Conservation (phyloP, 1,140 invertebrate species). For the Papilio helenus region DNA sequence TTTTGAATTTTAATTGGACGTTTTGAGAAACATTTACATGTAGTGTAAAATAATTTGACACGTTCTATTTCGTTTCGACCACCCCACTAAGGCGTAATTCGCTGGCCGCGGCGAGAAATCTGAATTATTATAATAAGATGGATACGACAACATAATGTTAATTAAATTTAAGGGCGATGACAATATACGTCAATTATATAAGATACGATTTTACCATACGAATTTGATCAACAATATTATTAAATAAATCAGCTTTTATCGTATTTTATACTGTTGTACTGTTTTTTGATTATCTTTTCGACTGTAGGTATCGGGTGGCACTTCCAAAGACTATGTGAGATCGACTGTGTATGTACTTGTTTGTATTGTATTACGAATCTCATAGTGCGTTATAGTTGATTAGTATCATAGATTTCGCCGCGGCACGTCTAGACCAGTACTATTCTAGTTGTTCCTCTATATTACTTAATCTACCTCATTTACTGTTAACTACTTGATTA, state of each 20-base stretch:
- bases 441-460: conserved; percentile 53
- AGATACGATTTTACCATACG: conserved; percentile 56
- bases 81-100: conserved; percentile 57
- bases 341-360: conserved; percentile 52
- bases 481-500: conserved; percentile 66
- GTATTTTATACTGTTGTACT: conserved; percentile 37
- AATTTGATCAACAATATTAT: conserved; percentile 41
- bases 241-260: background rate
- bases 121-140: conserved; percentile 48
- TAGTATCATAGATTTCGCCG: conserved; percentile 45
- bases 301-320: conserved; percentile 11
- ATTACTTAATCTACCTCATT: conserved; percentile 70
- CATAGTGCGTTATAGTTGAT: conserved; percentile 51
- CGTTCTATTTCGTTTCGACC: conserved; percentile 70
- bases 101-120: conserved; percentile 64
- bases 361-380: conserved; percentile 63
- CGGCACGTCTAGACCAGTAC: conserved; percentile 51
- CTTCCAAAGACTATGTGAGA: conserved; percentile 40
- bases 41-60: conserved; percentile 58
- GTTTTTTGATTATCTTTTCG: background rate
- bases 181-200: conserved; percentile 75
- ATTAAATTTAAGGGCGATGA: conserved; percentile 60
- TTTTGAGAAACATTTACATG: conserved; percentile 41
- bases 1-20: conserved; percentile 26
- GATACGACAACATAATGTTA: conserved; percentile 49